Conservation (phyloP, 2,797 vertebrate genomes). For the Melanotaenia nigrans region DNA sequence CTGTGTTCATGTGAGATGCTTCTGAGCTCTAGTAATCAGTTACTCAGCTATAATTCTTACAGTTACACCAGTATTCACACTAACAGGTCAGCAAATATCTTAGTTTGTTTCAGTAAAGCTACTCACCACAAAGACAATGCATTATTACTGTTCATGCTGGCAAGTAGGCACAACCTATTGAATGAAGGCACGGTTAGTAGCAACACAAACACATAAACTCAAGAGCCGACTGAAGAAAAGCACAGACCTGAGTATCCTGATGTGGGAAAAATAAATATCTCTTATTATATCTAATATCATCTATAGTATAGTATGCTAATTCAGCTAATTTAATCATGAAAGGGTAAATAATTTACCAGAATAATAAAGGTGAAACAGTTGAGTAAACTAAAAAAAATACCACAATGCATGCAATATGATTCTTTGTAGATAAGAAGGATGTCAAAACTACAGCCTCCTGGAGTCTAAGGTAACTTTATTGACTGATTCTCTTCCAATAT, state of each 20-base stretch:
- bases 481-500: not conserved
- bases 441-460: conserved; percentile 35
- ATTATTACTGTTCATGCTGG: conserved; percentile 20
- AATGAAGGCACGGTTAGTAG: conserved; percentile 58
- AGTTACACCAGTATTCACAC: conserved; percentile 10
- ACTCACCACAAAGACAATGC: conserved; percentile 17
- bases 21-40: not conserved
- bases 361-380: not conserved
- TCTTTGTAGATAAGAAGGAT: conserved; percentile 46
- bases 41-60: not conserved
- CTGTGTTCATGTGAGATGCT: not conserved
- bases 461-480: conserved; percentile 50
- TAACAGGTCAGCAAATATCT: conserved; percentile 10
- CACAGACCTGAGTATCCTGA: conserved; percentile 45
- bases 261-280: not conserved
- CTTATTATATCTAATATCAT: not conserved
- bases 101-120: conserved; percentile 22
- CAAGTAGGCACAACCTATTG: conserved; percentile 47
- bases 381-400: not conserved
- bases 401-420: conserved; percentile 3
- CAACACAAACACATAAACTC: conserved; percentile 69
- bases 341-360: not conserved
- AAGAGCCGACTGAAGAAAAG: conserved; percentile 20
- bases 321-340: not conserved
- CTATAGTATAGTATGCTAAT: not conserved